Evolutionary conservation across 2,797 vertebrate genomes (phyloP).

Genomic region (Loriculus beryllinus): DNA sequence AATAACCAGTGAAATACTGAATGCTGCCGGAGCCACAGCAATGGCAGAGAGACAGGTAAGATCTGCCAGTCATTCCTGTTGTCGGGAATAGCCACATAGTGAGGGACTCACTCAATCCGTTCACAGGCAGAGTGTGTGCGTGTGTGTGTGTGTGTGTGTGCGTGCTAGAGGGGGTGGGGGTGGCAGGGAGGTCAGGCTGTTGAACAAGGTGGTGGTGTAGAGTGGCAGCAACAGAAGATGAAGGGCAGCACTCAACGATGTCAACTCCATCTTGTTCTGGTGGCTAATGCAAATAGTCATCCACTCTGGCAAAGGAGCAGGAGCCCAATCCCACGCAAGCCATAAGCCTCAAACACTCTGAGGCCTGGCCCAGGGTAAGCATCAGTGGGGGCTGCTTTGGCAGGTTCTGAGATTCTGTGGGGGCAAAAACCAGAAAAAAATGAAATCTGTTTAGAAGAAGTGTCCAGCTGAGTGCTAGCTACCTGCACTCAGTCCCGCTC

Average conservation of each 20-base stretch:
- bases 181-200: slow-evolving; percentile 50
- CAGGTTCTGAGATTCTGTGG: slow-evolving; percentile 95
- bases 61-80: slow-evolving; percentile 47
- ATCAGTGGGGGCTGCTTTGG: slow-evolving; percentile 97
- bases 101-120: slow-evolving; percentile 40
- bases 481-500: not conserved
- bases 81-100: slow-evolving; percentile 15
- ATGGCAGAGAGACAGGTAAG: not conserved
- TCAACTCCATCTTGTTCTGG: slow-evolving; percentile 72
- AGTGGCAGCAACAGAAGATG: slow-evolving; percentile 52
- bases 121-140: slow-evolving; percentile 22
- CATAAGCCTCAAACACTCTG: slow-evolving; percentile 97
- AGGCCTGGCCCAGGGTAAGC: slow-evolving; percentile 95
- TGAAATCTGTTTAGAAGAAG: not conserved
- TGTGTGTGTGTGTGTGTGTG: not conserved
- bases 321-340: slow-evolving; percentile 92
- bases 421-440: slow-evolving; percentile 10
- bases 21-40: slow-evolving; percentile 50
- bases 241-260: slow-evolving; percentile 53
- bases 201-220: slow-evolving; percentile 34
- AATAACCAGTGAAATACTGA: slow-evolving; percentile 67
- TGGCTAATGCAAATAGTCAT: slow-evolving; percentile 98
- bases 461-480: not conserved
- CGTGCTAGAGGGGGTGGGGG: slow-evolving; percentile 28
- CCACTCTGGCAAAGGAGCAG: slow-evolving; percentile 98